Evolutionary conservation across 64 coral and sea anemone species (phyloP).

Genomic region (Pocillopora damicornis): DNA sequence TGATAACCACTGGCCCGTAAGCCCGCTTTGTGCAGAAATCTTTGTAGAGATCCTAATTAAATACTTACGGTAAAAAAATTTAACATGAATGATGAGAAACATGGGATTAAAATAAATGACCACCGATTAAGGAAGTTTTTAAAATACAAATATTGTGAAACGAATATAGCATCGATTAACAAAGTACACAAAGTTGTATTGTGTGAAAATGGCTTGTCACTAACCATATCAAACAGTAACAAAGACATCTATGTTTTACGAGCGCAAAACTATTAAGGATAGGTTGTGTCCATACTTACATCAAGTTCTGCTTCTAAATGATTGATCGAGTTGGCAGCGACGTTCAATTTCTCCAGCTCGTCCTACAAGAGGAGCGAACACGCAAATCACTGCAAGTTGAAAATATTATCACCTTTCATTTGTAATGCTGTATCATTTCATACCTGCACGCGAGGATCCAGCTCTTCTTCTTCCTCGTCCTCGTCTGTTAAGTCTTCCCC

Average conservation of each 20-base stretch:
- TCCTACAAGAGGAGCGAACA: conserved; percentile 28
- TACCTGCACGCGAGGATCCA: conserved; percentile 90
- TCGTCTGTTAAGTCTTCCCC: conserved; percentile 79
- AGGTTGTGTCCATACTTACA: conserved; percentile 42
- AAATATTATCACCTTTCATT: not conserved
- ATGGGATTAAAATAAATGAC: no score
- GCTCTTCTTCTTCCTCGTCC: conserved; percentile 70
- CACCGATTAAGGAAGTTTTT: no score
- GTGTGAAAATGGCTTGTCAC: no score
- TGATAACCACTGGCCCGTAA: no score
- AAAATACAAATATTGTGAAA: no score
- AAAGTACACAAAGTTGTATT: no score
- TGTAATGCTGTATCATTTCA: not conserved
- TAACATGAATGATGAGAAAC: no score
- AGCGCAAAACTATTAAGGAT: not conserved
- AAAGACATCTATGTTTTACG: not conserved
- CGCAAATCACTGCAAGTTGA: not conserved
- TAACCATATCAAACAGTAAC: not conserved
- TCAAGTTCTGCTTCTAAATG: conserved; percentile 88
- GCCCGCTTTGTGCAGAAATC: no score
- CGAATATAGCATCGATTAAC: no score
- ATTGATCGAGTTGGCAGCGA: conserved; percentile 75
- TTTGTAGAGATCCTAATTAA: no score
- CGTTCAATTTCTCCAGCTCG: conserved; percentile 82
- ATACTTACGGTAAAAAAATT: no score